Evolutionary conservation across 2,888 invertebrate species (phyloP).

Genomic region (Dioctria linearis): DNA sequence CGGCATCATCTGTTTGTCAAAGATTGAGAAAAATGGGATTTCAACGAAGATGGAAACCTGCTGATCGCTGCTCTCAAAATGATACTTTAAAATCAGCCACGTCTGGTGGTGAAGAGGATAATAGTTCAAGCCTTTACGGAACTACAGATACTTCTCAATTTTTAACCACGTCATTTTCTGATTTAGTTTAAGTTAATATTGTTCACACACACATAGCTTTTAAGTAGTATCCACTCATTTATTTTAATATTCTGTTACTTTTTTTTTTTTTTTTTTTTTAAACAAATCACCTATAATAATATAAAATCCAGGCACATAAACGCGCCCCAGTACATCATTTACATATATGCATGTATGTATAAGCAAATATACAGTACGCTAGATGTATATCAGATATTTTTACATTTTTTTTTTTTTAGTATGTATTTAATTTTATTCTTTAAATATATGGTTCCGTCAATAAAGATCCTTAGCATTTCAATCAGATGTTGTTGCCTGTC

Average conservation of each 20-base stretch:
- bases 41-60: slow-evolving; percentile 67
- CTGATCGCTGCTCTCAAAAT: slow-evolving; percentile 3
- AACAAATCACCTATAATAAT: neutral
- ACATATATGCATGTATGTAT: neutral
- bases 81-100: neutral
- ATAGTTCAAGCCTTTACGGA: slow-evolving; percentile 35
- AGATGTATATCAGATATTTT: neutral
- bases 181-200: neutral
- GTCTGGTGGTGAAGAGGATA: slow-evolving; percentile 33
- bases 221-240: too few relatives aligned
- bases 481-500: neutral
- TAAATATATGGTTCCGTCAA: slow-evolving; percentile 24
- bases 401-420: slow-evolving; percentile 6
- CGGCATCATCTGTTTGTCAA: slow-evolving; percentile 70
- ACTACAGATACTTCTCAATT: slow-evolving; percentile 20
- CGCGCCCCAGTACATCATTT: neutral
- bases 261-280: neutral
- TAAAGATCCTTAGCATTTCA: slow-evolving; percentile 3
- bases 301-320: neutral
- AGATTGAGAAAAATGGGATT: slow-evolving; percentile 70
- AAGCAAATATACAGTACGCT: neutral
- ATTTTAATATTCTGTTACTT: neutral
- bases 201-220: neutral
- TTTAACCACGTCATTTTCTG: slow-evolving; percentile 26
- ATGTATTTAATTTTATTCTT: slow-evolving; percentile 30